Evolutionary conservation across 2,888 invertebrate species (phyloP).

Genomic region (Allophyes oxyacanthae): DNA sequence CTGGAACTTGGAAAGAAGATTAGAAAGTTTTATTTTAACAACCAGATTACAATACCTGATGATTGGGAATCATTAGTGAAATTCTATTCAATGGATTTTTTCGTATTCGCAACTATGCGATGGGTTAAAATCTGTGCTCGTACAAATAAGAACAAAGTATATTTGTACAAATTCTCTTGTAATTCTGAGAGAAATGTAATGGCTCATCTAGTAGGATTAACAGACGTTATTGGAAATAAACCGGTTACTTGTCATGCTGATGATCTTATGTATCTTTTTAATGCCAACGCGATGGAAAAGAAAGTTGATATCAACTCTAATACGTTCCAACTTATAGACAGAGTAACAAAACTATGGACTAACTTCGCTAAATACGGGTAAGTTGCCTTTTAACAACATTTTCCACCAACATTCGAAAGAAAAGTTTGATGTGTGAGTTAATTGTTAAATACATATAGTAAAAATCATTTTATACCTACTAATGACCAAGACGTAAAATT

Average conservation of each 20-base stretch:
- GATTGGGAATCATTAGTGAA: conserved; percentile 53
- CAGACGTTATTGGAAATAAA: conserved; percentile 38
- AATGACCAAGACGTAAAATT: too few relatives aligned
- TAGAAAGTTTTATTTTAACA: conserved; percentile 57
- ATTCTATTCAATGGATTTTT: conserved; percentile 43
- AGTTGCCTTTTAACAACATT: conserved; percentile 22
- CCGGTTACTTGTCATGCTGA: conserved; percentile 59
- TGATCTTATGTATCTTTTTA: conserved; percentile 64
- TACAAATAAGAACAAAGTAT: conserved; percentile 57
- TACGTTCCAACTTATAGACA: conserved; percentile 58
- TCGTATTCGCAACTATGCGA: conserved; percentile 51
- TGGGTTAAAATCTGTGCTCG: conserved; percentile 56
- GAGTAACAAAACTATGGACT: conserved; percentile 64
- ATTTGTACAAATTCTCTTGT: conserved; percentile 63
- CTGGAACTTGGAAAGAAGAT: conserved; percentile 56
- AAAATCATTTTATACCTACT: too few relatives aligned
- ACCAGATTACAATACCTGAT: conserved; percentile 38
- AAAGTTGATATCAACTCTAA: conserved; percentile 45
- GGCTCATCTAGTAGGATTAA: conserved; percentile 41
- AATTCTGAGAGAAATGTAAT: conserved; percentile 62
- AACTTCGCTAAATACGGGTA: conserved; percentile 73
- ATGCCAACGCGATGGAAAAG: conserved; percentile 29
- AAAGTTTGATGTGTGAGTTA: too few relatives aligned
- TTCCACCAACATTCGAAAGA: too few relatives aligned
- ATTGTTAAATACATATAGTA: too few relatives aligned